A percentile compares a stretch with the other conserved stretches of the same genome.
Evolutionary conservation across 2,113 vertebrate species (phyloP).

Genomic region (Nansenia antarctica): DNA sequence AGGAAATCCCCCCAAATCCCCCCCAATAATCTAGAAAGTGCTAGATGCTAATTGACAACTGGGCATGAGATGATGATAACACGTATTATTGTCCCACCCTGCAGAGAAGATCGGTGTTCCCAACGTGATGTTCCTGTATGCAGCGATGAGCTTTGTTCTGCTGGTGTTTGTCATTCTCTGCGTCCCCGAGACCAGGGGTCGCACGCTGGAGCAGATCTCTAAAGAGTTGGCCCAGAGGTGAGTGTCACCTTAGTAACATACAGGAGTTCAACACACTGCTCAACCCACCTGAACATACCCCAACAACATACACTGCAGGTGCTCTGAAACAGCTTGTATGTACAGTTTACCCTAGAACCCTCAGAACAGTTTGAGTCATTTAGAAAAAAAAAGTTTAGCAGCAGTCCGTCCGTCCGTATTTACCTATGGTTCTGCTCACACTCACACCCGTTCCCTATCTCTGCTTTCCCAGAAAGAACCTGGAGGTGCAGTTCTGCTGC

Average conservation of each 20-base stretch:
- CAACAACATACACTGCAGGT: background rate
- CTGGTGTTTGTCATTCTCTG: slow-evolving; percentile 87
- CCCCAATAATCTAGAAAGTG: too few relatives aligned
- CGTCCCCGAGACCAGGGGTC: slow-evolving; percentile 91
- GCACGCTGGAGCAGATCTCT: slow-evolving; percentile 92
- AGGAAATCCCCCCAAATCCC: too few relatives aligned
- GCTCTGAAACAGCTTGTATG: too few relatives aligned
- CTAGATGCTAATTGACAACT: too few relatives aligned
- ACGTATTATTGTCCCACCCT: slow-evolving; percentile 13
- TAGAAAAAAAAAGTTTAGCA: background rate
- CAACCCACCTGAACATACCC: background rate
- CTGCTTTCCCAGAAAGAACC: slow-evolving; percentile 59
- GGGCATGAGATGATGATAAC: slow-evolving; percentile 23
- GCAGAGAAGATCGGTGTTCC: slow-evolving; percentile 87
- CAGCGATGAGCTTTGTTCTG: slow-evolving; percentile 85
- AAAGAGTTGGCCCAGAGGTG: slow-evolving; percentile 88
- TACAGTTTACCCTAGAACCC: background rate
- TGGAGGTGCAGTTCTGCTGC: slow-evolving; percentile 53
- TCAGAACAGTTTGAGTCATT: background rate
- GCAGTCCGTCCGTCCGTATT: background rate
- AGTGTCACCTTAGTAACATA: slow-evolving; percentile 56
- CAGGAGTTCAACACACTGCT: background rate
- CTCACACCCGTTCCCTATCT: background rate
- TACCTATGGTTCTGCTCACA: background rate
- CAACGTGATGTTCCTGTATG: slow-evolving; percentile 88